Evolutionary conservation across 37 sponge, comb jelly and placozoan genomes (phyloP), one percentile per base, ranked within the genome.

Genomic region (Axinella damicornis): DNA sequence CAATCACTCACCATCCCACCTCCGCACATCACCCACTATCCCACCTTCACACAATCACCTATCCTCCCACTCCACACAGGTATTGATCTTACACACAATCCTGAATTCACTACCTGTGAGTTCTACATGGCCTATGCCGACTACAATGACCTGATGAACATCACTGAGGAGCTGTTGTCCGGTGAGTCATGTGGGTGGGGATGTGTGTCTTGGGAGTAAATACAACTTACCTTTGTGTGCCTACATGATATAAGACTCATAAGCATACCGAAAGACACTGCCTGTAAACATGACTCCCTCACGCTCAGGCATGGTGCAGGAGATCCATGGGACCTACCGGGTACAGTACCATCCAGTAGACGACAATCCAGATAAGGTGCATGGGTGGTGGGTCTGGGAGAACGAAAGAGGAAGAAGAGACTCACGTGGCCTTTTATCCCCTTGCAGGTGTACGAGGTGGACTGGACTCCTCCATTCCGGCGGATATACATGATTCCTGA

Each of bases 101-200:
- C 99, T 30, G 99, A 99, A 83, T 99, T 97, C 87, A 99, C 99
- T 35, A 96, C 99, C 0, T 97, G 98, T 52, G 99, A 99, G 86
- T 99, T 99, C 87, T 99, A 99, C 93, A 99, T 99, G 99, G 99
- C 99, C 22, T 99, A 95, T 74, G 99, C 99, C 25, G 99, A 99
- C 80, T 99, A 99, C 81, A 78, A 95, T 21, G 99, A 99, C 77
- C 83, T 99, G 58, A 99, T 99, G 94, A 56, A 82, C 54, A 97
- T 99, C 65, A 94, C 99, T 34, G 99, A 99, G 77, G 78, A 87
- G 12, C 82, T 99, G 83, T 46, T 99, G 15, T 92, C 97, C n/a
- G 99, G 99, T 90, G 60, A 58, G 85, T 40, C 24, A 40, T 74
- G 74, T 74, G 74, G 2, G 74, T 74, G 74, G 2, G 74, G 38